These are phyloP conservation scores for Saccopteryx leptura DNA, from an alignment of 2,113 vertebrate genomes.

Conservation along the genomic window DNA sequence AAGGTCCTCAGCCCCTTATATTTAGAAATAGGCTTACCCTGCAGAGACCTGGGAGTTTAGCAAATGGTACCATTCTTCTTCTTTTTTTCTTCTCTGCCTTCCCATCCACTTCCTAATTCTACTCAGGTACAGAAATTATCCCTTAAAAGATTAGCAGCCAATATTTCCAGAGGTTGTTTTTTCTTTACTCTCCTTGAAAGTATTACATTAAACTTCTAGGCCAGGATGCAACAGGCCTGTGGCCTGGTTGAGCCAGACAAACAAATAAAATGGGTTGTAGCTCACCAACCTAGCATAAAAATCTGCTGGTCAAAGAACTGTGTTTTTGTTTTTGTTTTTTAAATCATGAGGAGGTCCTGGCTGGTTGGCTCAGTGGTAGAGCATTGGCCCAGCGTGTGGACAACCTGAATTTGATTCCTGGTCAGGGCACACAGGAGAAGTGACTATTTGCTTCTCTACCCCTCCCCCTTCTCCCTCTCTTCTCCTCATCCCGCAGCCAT, in stretches of 20 bases:
- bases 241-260: slow-evolving; percentile 14
- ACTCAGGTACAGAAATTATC: not conserved
- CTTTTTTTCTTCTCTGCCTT: not conserved
- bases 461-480: too few species aligned
- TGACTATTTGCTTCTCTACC: too few species aligned
- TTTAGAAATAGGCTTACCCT: slow-evolving; percentile 48
- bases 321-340: not conserved
- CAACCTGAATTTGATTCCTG: too few species aligned
- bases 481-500: too few species aligned
- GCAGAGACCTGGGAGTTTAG: slow-evolving; percentile 5
- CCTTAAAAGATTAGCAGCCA: slow-evolving; percentile 9
- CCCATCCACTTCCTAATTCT: not conserved
- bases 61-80: not conserved
- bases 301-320: slow-evolving; percentile 20
- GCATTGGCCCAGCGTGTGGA: too few species aligned
- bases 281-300: slow-evolving; percentile 19
- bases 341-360: not conserved
- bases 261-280: slow-evolving; percentile 33
- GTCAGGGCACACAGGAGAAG: too few species aligned
- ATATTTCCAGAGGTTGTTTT: not conserved
- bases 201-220: slow-evolving; percentile 23
- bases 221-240: not conserved
- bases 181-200: slow-evolving; percentile 55
- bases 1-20: slow-evolving; percentile 56
- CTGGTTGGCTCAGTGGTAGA: too few species aligned